Percentiles rank a stretch among this genome's conserved stretches.
phyloP scores from a whole-genome alignment of 2,888 invertebrate genomes.

The Drosophila buzzatii region DNA sequence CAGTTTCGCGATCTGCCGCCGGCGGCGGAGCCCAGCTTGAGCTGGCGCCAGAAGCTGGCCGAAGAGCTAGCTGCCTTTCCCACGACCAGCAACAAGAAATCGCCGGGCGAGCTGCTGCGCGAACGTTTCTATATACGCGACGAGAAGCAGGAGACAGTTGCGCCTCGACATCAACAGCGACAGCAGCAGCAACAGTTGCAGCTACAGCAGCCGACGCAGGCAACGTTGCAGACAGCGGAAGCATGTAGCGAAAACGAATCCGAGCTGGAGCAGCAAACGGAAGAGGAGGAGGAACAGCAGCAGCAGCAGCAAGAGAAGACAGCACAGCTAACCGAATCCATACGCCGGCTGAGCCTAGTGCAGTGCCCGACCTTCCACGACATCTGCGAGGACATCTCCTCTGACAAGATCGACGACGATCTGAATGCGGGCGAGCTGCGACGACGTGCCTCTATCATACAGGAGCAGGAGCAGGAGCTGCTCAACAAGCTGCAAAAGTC shows the following conservation, averaged over 20 bases:
- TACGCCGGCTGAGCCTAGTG: slow-evolving; percentile 83
- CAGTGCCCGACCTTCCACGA: slow-evolving; percentile 87
- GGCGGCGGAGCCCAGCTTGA: slow-evolving; percentile 85
- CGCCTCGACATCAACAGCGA: slow-evolving; percentile 11
- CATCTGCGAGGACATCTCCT: slow-evolving; percentile 86
- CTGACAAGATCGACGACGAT: slow-evolving; percentile 86
- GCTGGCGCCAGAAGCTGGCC: slow-evolving; percentile 89
- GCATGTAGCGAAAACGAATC: slow-evolving; percentile 45
- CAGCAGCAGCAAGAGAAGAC: slow-evolving; percentile 41
- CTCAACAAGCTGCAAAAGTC: slow-evolving; percentile 84
- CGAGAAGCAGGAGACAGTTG: slow-evolving; percentile 82
- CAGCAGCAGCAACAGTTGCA: slow-evolving; percentile 5
- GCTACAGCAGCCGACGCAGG: slow-evolving; percentile 7
- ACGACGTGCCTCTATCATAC: slow-evolving; percentile 86
- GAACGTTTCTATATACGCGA: slow-evolving; percentile 88
- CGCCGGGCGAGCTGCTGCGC: slow-evolving; percentile 90
- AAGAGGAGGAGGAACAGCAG: slow-evolving; percentile 7
- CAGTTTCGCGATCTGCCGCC: slow-evolving; percentile 70
- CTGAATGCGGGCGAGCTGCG: slow-evolving; percentile 86
- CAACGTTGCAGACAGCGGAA: slow-evolving; percentile 3
- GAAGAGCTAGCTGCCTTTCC: slow-evolving; percentile 85
- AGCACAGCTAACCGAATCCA: slow-evolving; percentile 68
- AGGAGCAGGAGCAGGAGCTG: slow-evolving; percentile 86
- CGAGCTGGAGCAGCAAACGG: slow-evolving; percentile 33
- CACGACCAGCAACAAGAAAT: slow-evolving; percentile 86